A percentile compares a stretch with the other conserved stretches of the same genome.
These are phyloP conservation scores for Leptobrachium ailaonicum DNA, from an alignment of 2,113 vertebrate genomes.

Conservation along the genomic window DNA sequence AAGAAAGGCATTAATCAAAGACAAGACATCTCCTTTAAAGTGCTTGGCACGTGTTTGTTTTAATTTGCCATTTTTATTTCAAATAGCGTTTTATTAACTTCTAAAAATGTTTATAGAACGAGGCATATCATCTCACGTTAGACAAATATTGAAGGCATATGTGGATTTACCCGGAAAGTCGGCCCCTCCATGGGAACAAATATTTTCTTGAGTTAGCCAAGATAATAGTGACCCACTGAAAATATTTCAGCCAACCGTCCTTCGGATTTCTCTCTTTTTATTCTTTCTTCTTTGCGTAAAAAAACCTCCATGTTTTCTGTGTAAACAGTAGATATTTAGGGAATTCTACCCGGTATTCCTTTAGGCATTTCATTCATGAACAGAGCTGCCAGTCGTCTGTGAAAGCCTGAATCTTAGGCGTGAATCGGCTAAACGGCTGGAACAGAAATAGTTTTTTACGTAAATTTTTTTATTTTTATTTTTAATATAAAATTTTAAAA, in stretches of 20 bases:
- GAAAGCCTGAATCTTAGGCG: background rate
- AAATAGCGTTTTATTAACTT: slow-evolving; percentile 22
- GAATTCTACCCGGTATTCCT: background rate
- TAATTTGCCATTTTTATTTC: slow-evolving; percentile 37
- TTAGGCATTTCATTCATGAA: slow-evolving; percentile 53
- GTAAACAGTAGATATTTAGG: background rate
- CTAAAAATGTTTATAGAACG: slow-evolving; percentile 20
- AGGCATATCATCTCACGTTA: slow-evolving; percentile 22
- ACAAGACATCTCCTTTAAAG: background rate
- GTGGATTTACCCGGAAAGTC: slow-evolving; percentile 4
- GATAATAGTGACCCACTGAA: background rate
- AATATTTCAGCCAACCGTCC: background rate
- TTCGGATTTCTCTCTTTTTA: background rate
- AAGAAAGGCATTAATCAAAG: slow-evolving; percentile 32
- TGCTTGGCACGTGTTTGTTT: slow-evolving; percentile 30
- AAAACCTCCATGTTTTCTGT: background rate
- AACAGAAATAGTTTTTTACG: background rate
- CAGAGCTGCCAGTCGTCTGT: background rate
- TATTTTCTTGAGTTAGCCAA: slow-evolving; percentile 1
- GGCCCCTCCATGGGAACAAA: background rate
- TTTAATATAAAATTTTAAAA: background rate
- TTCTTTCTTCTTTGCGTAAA: background rate
- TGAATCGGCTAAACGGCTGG: slow-evolving; percentile 21
- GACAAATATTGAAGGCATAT: slow-evolving; percentile 27
- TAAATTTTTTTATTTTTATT: background rate